Conservation (phyloP, 2,888 invertebrate species). For the Leptothorax acervorum region DNA sequence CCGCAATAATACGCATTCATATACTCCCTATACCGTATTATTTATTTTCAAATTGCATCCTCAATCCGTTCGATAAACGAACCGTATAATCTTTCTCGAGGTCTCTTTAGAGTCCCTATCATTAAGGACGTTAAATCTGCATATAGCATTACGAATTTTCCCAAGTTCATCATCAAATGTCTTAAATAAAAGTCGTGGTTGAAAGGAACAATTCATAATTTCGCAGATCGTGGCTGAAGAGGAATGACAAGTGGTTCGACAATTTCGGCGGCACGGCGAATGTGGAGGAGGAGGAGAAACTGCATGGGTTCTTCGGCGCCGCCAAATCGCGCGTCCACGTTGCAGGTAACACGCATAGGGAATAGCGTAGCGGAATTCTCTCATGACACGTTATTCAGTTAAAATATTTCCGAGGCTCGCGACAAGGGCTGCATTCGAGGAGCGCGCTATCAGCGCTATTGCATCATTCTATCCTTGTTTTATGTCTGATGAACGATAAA, state of each 20-base stretch:
- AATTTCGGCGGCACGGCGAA: constrained; percentile 72
- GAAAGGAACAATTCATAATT: background rate
- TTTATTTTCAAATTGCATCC: background rate
- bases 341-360: constrained; percentile 71
- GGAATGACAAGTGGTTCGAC: constrained; percentile 78
- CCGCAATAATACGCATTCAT: constrained; percentile 28
- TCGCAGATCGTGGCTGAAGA: constrained; percentile 78
- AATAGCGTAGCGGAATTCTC: background rate
- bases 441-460: no score
- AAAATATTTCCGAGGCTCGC: constrained; percentile 9
- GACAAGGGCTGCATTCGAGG: background rate
- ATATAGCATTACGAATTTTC: background rate
- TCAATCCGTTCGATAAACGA: constrained; percentile 3
- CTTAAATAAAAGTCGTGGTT: background rate
- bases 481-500: no score
- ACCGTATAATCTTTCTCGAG: background rate
- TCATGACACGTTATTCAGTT: background rate
- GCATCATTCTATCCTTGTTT: no score
- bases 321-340: constrained; percentile 77
- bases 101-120: background rate
- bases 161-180: background rate
- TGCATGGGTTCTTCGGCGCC: constrained; percentile 73
- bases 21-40: constrained; percentile 1
- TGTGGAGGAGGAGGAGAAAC: constrained; percentile 65
- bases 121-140: background rate